Conservation (phyloP, 2,113 vertebrate genomes). For the Strix uralensis region DNA sequence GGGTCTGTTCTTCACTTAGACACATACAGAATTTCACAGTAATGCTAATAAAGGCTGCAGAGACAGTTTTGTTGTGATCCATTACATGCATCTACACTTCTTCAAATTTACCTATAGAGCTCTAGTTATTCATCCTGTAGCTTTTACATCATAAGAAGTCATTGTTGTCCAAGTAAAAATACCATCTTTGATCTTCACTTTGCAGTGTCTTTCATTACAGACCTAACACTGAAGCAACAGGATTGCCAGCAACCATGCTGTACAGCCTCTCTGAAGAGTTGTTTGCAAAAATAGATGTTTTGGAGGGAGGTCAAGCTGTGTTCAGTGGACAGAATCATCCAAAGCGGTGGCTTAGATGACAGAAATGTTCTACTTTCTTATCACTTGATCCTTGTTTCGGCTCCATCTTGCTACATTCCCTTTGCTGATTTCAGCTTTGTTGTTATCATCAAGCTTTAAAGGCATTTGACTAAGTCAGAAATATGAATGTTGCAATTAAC, state of each 20-base stretch:
- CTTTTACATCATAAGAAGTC: not conserved
- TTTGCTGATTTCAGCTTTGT: constrained; percentile 5
- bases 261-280: not conserved
- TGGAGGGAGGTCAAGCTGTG: not conserved
- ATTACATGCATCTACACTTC: not conserved
- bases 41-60: not conserved
- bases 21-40: not conserved
- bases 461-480: not conserved
- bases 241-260: not conserved
- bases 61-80: not conserved
- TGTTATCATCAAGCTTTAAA: not conserved
- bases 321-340: not conserved
- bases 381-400: not conserved
- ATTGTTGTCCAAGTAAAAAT: not conserved
- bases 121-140: not conserved
- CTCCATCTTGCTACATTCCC: not conserved
- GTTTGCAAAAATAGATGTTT: not conserved
- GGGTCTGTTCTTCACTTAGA: not conserved
- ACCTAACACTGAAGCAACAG: not conserved
- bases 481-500: constrained; percentile 16
- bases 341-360: not conserved
- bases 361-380: not conserved
- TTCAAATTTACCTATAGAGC: not conserved
- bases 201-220: not conserved
- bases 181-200: not conserved